Percentiles rank a stretch among this genome's conserved stretches.
phyloP scores from a whole-genome alignment of 2,113 vertebrate species.

The Cyprinodon tularosa region DNA sequence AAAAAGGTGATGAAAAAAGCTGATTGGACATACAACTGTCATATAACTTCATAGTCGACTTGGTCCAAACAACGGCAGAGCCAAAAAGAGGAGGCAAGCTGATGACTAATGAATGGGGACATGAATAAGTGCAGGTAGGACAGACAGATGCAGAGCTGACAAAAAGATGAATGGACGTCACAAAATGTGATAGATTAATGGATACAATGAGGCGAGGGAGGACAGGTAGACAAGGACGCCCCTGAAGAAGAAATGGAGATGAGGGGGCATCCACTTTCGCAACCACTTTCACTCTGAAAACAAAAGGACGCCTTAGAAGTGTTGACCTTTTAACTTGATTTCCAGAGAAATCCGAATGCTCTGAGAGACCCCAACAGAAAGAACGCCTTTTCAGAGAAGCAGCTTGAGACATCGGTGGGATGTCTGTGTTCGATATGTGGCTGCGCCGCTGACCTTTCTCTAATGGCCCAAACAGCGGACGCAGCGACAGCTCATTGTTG shows the following conservation, averaged over 20 bases:
- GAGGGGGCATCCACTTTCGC: neutral
- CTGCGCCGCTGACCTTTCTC: conserved; percentile 63
- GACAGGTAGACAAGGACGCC: conserved; percentile 55
- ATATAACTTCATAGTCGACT: conserved; percentile 4
- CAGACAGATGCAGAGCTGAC: conserved; percentile 41
- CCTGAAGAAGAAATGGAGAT: conserved; percentile 16
- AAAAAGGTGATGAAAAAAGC: neutral
- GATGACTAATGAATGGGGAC: conserved; percentile 37
- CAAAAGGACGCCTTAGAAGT: conserved; percentile 23
- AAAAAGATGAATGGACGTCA: conserved; percentile 45
- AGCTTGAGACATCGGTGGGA: conserved; percentile 64
- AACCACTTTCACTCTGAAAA: conserved; percentile 20
- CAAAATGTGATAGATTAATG: conserved; percentile 52
- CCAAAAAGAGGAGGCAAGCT: conserved; percentile 3
- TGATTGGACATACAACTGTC: conserved; percentile 1
- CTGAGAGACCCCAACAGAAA: conserved; percentile 32
- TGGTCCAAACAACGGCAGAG: conserved; percentile 10
- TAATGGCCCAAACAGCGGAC: conserved; percentile 53
- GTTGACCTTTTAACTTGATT: conserved; percentile 68
- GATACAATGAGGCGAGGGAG: conserved; percentile 19
- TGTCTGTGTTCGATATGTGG: conserved; percentile 59
- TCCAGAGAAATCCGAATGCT: conserved; percentile 45
- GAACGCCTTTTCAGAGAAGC: conserved; percentile 54
- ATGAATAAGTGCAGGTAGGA: conserved; percentile 41
- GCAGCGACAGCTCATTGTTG: conserved; percentile 22